These are phyloP conservation scores for Notechis scutatus DNA, from an alignment of 2,113 vertebrate species.

Conservation along the genomic window DNA sequence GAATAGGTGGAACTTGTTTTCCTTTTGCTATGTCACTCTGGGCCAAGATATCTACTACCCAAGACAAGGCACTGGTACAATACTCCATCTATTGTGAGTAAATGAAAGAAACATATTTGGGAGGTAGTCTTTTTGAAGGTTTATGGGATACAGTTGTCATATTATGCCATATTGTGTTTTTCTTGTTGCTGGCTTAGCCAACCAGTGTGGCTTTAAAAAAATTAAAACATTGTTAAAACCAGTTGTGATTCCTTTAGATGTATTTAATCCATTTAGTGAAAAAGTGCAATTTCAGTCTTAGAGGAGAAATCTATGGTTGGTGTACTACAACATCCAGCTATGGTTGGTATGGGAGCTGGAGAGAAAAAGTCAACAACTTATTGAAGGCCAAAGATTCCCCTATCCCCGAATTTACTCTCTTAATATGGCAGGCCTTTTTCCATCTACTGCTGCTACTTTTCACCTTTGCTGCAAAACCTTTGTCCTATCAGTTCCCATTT, in stretches of 20 bases:
- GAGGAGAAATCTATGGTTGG: not conserved
- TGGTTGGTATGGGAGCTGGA: not conserved
- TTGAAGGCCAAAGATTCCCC: not conserved
- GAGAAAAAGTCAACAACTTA: not conserved
- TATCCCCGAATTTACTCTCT: not conserved
- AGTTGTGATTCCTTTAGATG: not conserved
- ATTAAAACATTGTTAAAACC: not conserved
- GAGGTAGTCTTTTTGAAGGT: not conserved
- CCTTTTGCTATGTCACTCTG: conserved; percentile 66
- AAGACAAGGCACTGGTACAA: conserved; percentile 75
- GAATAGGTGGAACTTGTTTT: conserved; percentile 60
- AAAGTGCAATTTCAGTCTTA: not conserved
- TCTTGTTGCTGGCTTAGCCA: not conserved
- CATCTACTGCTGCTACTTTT: not conserved
- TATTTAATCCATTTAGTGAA: not conserved
- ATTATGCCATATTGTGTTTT: not conserved
- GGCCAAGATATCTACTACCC: conserved; percentile 75
- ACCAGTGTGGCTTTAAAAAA: not conserved
- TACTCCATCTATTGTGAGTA: conserved; percentile 72
- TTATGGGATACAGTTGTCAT: not conserved
- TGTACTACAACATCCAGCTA: not conserved
- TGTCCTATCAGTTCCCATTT: not conserved
- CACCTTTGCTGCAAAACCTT: not conserved
- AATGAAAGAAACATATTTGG: not conserved
- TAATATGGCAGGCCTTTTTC: not conserved